Conservation (phyloP, 2,888 invertebrate genomes). For the Lissonota sp. region DNA sequence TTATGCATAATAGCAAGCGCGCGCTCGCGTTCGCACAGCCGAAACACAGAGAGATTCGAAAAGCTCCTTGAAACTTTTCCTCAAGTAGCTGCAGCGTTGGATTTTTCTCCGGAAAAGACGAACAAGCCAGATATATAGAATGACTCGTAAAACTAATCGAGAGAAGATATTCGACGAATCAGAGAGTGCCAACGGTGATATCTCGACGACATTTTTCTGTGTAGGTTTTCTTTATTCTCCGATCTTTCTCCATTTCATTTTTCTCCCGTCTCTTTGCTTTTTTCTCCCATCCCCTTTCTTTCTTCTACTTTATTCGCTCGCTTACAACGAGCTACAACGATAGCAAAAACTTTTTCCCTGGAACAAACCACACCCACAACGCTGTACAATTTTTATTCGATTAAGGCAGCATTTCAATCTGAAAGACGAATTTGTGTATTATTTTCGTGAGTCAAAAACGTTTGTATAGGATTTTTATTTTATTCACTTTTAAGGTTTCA, state of each 20-base stretch:
- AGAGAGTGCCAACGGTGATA: conserved; percentile 25
- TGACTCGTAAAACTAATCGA: conserved; percentile 64
- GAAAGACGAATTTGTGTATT: no score
- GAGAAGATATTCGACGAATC: conserved; percentile 60
- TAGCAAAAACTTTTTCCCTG: conserved; percentile 34
- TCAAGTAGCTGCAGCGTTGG: conserved; percentile 40
- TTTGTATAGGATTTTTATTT: no score
- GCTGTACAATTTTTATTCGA: conserved; percentile 15
- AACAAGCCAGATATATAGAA: conserved; percentile 2
- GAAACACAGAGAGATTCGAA: conserved; percentile 19
- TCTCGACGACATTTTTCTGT: conserved; percentile 26
- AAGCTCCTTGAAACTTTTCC: conserved; percentile 55
- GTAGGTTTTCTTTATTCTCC: conserved; percentile 14
- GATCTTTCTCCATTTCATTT: conserved; percentile 26
- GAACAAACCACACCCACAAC: conserved; percentile 7
- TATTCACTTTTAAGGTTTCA: no score
- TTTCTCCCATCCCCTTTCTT: not conserved
- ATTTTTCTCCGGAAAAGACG: not conserved
- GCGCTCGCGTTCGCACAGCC: not conserved
- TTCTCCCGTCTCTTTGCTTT: conserved; percentile 5
- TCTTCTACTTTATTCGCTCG: not conserved
- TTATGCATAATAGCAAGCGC: conserved; percentile 61
- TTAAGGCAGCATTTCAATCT: not conserved
- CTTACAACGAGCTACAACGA: conserved; percentile 18
- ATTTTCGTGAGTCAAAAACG: no score